Conservation (phyloP, 2,797 vertebrate species). For the Rhinella marina region DNA sequence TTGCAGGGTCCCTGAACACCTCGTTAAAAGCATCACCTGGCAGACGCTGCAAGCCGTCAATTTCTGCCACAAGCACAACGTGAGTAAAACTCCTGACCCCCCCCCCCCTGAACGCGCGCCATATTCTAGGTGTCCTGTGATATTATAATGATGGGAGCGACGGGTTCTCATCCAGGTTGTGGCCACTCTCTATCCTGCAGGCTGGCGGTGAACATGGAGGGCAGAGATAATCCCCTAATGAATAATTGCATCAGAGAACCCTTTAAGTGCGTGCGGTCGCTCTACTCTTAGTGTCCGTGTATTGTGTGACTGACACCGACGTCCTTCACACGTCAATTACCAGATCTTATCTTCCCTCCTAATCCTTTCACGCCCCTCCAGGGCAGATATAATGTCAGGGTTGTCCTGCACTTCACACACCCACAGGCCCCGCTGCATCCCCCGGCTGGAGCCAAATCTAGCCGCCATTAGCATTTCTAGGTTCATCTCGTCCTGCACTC, state of each 20-base stretch:
- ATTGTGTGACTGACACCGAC: no score
- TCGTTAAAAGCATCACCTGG: conserved; percentile 90
- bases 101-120: no score
- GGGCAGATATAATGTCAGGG: conserved; percentile 26
- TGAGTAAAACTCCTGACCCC: conserved; percentile 64
- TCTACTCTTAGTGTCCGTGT: no score
- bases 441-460: conserved; percentile 37
- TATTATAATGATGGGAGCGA: neutral
- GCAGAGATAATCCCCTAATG: neutral
- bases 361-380: conserved; percentile 2
- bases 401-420: neutral
- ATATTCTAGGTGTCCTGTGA: no score
- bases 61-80: conserved; percentile 92
- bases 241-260: neutral
- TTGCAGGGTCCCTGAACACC: conserved; percentile 85
- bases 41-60: conserved; percentile 93
- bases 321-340: neutral
- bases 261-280: neutral
- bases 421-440: neutral
- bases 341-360: neutral
- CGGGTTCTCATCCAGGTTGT: neutral
- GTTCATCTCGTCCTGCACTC: conserved; percentile 46
- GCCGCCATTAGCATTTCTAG: conserved; percentile 52
- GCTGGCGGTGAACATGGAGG: neutral
- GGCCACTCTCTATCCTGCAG: no score